Evolutionary conservation across 2,113 vertebrate species (phyloP).

Genomic region (Aegypius monachus): DNA sequence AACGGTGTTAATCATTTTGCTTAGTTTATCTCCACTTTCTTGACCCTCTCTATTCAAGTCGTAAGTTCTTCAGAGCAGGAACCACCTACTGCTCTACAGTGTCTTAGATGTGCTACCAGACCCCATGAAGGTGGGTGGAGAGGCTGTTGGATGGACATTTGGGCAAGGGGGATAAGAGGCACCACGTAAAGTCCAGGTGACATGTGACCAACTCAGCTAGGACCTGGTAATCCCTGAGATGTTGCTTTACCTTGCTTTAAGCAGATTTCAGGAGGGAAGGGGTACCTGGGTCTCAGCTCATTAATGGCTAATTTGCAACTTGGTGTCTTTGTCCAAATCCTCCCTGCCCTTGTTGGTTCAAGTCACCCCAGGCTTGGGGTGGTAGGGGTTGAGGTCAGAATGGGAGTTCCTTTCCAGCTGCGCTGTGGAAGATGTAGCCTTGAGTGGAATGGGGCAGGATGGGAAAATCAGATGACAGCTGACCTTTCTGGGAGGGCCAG

Average conservation of each 20-base stretch:
- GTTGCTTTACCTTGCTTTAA: neutral
- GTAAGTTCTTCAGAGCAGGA: neutral
- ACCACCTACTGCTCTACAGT: neutral
- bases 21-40: neutral
- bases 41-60: neutral
- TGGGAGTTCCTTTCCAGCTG: neutral
- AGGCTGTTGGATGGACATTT: neutral
- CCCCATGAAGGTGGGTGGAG: neutral
- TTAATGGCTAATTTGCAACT: neutral
- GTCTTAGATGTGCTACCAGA: neutral
- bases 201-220: fast-evolving
- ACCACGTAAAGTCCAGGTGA: neutral
- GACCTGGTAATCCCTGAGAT: neutral
- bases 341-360: neutral
- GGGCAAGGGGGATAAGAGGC: neutral
- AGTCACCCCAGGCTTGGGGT: neutral
- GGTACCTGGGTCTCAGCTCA: neutral
- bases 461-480: neutral
- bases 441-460: neutral
- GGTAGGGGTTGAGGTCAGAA: neutral
- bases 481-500: neutral
- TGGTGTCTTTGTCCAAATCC: neutral
- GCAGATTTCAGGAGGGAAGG: neutral
- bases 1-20: neutral
- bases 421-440: neutral